These are phyloP conservation scores for Eubucco bourcierii DNA, from an alignment of 2,113 vertebrate species.

Conservation along the genomic window DNA sequence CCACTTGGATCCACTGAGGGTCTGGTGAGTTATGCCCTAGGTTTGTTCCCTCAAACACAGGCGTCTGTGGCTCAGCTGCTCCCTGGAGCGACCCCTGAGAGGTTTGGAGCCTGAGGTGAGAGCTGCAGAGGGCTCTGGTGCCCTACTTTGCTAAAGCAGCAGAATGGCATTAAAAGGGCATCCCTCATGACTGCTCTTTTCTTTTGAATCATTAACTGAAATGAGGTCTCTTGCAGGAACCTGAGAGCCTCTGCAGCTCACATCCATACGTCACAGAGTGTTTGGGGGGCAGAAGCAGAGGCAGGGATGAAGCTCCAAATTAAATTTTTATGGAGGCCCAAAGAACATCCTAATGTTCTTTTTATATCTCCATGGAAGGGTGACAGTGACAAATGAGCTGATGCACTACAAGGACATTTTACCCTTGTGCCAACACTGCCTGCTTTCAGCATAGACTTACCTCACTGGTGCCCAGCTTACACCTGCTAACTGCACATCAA, in stretches of 20 bases:
- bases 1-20: neutral
- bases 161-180: neutral
- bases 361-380: neutral
- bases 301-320: neutral
- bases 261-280: neutral
- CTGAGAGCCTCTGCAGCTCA: neutral
- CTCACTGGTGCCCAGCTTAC: neutral
- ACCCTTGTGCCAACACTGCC: neutral
- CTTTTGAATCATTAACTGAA: neutral
- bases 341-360: constrained; percentile 1
- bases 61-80: neutral
- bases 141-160: neutral
- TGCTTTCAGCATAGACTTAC: neutral
- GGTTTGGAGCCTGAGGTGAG: neutral
- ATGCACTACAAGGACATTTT: neutral
- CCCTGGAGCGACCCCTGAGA: neutral
- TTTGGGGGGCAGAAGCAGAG: neutral
- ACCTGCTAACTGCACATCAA: neutral
- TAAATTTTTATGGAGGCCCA: neutral
- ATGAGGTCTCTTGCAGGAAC: neutral
- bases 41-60: neutral
- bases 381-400: neutral
- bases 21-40: neutral
- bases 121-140: neutral
- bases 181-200: neutral